These are phyloP conservation scores for Platycnemis pennipes DNA, from an alignment of 2,888 invertebrate species.

Conservation along the genomic window DNA sequence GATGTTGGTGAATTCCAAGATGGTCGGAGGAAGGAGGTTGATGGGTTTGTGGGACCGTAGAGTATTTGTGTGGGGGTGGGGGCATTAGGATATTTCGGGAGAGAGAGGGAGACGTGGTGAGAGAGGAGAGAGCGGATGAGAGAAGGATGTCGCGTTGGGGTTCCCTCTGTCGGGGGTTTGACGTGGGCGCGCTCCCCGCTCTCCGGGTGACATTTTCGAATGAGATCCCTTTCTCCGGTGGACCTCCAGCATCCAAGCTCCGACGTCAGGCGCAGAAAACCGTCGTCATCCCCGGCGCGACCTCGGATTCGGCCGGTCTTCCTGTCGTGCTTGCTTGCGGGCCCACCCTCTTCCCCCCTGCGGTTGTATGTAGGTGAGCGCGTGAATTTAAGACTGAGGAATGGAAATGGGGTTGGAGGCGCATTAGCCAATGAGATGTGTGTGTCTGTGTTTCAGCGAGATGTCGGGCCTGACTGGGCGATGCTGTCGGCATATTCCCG, in stretches of 20 bases:
- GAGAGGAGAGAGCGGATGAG: neutral
- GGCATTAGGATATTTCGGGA: neutral
- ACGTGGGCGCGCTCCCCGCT: neutral
- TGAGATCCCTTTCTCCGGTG: slow-evolving; percentile 56
- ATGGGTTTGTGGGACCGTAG: neutral
- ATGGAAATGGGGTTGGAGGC: too few relatives aligned
- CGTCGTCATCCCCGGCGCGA: neutral
- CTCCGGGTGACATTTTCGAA: neutral
- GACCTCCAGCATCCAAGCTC: slow-evolving; percentile 44
- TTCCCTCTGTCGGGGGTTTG: neutral
- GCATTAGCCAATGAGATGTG: too few relatives aligned
- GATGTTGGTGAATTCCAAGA: neutral
- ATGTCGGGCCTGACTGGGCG: too few relatives aligned
- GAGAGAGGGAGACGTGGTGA: too few relatives aligned
- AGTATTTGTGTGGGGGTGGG: neutral
- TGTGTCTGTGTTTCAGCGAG: too few relatives aligned
- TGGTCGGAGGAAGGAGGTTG: neutral
- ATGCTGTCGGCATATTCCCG: too few relatives aligned
- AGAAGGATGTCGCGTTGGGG: neutral
- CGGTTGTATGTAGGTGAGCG: too few relatives aligned
- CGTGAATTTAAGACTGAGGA: too few relatives aligned
- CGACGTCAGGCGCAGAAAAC: slow-evolving; percentile 26
- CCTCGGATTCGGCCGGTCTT: too few relatives aligned
- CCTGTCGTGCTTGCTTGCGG: neutral
- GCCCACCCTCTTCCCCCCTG: too few relatives aligned